Evolutionary conservation across 2,113 vertebrate genomes (phyloP).

Genomic region (Tursiops truncatus): DNA sequence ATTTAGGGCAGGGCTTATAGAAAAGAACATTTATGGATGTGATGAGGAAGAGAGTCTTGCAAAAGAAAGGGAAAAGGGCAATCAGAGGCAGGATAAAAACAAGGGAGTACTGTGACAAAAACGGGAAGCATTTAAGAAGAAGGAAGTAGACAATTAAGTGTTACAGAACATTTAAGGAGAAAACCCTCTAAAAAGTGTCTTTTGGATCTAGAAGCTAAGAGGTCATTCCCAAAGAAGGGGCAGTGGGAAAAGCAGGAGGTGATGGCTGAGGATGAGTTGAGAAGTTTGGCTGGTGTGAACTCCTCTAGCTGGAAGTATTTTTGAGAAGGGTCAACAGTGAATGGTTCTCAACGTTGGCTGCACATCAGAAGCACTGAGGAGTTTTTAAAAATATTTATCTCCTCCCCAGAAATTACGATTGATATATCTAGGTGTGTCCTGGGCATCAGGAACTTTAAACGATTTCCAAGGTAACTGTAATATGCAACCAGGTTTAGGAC

Average conservation of each 20-base stretch:
- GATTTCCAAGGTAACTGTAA: not conserved
- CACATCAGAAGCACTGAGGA: not conserved
- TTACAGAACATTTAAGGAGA: not conserved
- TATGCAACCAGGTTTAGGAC: not conserved
- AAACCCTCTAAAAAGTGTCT: not conserved
- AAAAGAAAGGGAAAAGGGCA: not conserved
- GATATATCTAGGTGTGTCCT: not conserved
- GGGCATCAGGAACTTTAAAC: not conserved
- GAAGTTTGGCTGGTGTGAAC: not conserved
- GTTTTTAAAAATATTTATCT: not conserved
- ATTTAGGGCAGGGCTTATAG: not conserved
- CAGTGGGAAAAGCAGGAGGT: not conserved
- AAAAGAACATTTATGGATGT: not conserved
- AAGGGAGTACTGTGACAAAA: not conserved
- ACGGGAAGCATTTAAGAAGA: not conserved
- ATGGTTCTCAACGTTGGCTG: not conserved
- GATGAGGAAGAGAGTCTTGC: not conserved
- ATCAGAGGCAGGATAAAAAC: not conserved
- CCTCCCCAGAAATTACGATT: not conserved
- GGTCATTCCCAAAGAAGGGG: not conserved
- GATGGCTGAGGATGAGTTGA: not conserved
- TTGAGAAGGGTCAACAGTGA: not conserved
- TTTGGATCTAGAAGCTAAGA: not conserved
- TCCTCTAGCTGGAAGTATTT: not conserved
- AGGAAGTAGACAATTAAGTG: not conserved